Evolutionary conservation across 2,888 invertebrate genomes (phyloP).

Genomic region (Zeuzera pyrina): DNA sequence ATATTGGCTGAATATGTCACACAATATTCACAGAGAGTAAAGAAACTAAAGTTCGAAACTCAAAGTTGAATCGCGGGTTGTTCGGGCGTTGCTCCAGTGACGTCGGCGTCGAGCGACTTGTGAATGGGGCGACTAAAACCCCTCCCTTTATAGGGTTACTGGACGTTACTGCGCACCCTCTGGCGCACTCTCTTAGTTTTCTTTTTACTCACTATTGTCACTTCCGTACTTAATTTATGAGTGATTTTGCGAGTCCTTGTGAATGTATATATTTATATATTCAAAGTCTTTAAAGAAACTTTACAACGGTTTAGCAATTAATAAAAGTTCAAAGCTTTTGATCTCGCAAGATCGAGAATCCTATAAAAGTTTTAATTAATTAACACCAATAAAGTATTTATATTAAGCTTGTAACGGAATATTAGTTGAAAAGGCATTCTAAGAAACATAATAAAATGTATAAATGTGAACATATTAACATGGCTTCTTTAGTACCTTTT

Average conservation of each 20-base stretch:
- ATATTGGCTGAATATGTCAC: slow-evolving; percentile 25
- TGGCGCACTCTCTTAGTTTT: slow-evolving; percentile 40
- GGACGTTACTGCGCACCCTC: slow-evolving; percentile 54
- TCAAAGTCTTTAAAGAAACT: too few relatives aligned
- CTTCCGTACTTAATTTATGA: slow-evolving; percentile 6
- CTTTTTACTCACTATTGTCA: slow-evolving; percentile 21
- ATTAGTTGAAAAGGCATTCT: too few relatives aligned
- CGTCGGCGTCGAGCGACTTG: slow-evolving; percentile 39
- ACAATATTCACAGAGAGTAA: slow-evolving; percentile 9
- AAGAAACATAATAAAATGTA: not conserved
- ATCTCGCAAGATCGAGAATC: slow-evolving; percentile 7
- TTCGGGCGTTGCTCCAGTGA: slow-evolving; percentile 24
- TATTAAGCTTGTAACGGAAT: too few relatives aligned
- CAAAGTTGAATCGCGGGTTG: slow-evolving; percentile 29
- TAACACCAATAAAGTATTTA: too few relatives aligned
- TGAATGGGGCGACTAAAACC: slow-evolving; percentile 52
- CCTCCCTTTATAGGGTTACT: slow-evolving; percentile 53
- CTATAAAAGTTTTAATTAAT: too few relatives aligned
- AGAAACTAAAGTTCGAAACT: slow-evolving; percentile 23
- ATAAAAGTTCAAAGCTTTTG: not conserved
- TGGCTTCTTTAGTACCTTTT: slow-evolving; percentile 16
- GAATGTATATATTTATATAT: not conserved
- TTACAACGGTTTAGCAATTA: not conserved
- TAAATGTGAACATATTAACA: slow-evolving; percentile 15
- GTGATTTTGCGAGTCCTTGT: slow-evolving; percentile 2